Base-by-base conservation (phyloP, 2,888 invertebrate species). In the Hermodice carunculata region DNA sequence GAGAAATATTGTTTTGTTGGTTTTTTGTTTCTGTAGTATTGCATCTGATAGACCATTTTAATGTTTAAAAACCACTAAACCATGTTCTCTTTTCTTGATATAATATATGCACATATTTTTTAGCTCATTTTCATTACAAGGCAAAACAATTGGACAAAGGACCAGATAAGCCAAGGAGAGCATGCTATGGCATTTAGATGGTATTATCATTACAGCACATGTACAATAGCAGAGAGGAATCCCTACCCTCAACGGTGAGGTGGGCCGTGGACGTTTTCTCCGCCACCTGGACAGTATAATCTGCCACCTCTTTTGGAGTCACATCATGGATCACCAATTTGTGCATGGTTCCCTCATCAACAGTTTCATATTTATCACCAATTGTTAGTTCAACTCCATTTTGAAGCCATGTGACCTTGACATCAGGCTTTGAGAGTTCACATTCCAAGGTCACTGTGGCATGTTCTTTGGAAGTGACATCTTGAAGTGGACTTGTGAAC, bases 301-400 rank as follows among this genome's bases (percentile, higher is more conserved):
- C 75, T 6, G 75, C 79, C 43, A 72, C 74, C 61, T 81, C 81
- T 44, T 69, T 70, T 19, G 71, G 48, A n/a, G 66, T 60, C 46
- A 76, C 63, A 66, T 80, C 73, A 51, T 59, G 51, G 42, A 81
- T 73, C 28, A 66, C 76, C 31, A 82, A 71, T 58, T 73, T 73
- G 66, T 80, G 80, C 42, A 76, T 66, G 49, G 64, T 69, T 26
- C 79, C 81, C 14, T 78, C 77, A n/a, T 64, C 66, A 11, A 64
- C 67, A 32, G 81, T 70, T 24, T 62, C 56, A 59, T 78, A 75
- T 70, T 79, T 80, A 22, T 73, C 70, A 52, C 72, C 68, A 6
- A 79, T 72, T 81, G 93, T 93, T 43, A 97, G 87, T 82, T 95
- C 95, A 81, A 94, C 93, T 0, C 94, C 94, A 83, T 96, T 96